Base-by-base conservation (phyloP, 2,113 vertebrate species). In the Xenopus laevis region DNA sequence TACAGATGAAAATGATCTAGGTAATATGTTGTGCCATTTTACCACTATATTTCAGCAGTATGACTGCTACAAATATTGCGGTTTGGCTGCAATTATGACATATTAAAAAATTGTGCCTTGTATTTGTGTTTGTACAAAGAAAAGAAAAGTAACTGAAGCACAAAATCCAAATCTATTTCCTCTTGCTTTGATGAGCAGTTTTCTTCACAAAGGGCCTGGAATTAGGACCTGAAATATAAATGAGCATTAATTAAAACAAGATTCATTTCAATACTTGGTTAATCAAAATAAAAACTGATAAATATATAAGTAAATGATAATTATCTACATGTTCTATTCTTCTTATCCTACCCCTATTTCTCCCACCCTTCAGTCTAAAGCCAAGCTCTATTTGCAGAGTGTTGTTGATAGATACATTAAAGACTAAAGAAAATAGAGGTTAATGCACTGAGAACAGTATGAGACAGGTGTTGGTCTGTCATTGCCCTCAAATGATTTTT, bases 61-160 rank as follows among this genome's bases (percentile, higher is more conserved):
- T 57, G 58, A 59, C 21, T 44, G 18, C n/a, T 60, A 71, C 30
- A 33, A 16, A 30, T 12, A n/a, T 58, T 55, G 58, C 55, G 47
- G 33, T 59, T 68, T 17, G n/a, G 12, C 18, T 59, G 23, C 20
- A 8, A 16, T 55, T 23, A 53, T 53, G 23, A 68, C 8, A 75
- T 60, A 75, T 27, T 61, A 67, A 68, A 68, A 73, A 68, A 30
- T 61, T 60, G 18, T 68, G 64, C 23, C 47, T 57, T 75, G 47
- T 27, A 58, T 68, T 16, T 46, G 13, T 71, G 23, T 27, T 27
- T 27, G 23, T 23, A 20, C 30, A 20, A 46, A 40, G 8, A 7
- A 5, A 40, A 40, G 6, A 21, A 52, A 30, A 16, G 6, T 20
- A 60, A 63, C 23, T 63, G 59, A 59, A 63, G 40, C 47, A 47